Evolutionary conservation across 2,797 vertebrate species (phyloP).

Genomic region (Notamacropus eugenii): DNA sequence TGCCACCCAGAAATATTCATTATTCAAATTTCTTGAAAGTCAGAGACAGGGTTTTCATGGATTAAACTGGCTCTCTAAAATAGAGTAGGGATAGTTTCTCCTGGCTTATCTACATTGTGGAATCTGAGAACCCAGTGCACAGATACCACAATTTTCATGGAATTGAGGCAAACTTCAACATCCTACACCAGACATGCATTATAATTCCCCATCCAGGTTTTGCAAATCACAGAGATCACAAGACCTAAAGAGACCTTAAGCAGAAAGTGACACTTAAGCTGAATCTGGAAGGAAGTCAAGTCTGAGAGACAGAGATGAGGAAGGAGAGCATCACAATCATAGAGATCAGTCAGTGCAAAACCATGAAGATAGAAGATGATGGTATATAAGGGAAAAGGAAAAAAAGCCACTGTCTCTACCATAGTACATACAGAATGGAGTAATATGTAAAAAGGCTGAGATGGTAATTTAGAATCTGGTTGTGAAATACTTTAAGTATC

Average conservation of each 20-base stretch:
- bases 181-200: neutral
- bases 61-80: neutral
- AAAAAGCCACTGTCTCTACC: neutral
- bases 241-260: neutral
- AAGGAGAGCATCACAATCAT: neutral
- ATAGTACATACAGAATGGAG: neutral
- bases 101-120: neutral
- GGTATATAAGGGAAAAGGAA: neutral
- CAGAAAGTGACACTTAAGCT: neutral
- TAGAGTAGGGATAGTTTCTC: neutral
- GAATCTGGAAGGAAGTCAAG: neutral
- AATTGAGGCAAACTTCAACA: neutral
- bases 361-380: neutral
- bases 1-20: neutral
- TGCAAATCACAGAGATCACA: neutral
- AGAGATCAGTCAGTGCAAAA: neutral
- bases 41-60: neutral
- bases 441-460: neutral
- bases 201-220: neutral
- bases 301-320: neutral
- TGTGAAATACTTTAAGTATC: neutral
- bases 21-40: neutral
- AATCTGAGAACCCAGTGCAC: neutral
- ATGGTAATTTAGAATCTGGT: neutral
- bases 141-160: neutral